These are phyloP conservation scores for Parthenolecanium corni DNA, from an alignment of 2,888 invertebrate species.

Conservation along the genomic window DNA sequence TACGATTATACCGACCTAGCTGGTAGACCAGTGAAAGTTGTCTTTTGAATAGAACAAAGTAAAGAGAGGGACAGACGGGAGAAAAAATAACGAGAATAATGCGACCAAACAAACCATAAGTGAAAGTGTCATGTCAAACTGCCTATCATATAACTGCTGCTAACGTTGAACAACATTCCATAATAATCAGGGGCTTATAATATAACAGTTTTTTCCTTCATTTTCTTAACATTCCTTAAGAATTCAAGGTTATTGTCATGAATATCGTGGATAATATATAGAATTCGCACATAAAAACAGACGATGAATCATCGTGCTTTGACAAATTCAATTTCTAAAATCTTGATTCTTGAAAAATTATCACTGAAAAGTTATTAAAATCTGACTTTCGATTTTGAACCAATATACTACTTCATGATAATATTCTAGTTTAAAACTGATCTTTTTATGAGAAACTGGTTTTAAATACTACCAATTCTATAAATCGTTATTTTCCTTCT, in stretches of 20 bases:
- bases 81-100: conserved; percentile 10
- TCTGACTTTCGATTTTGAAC: no score
- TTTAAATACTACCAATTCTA: no score
- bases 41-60: conserved; percentile 16
- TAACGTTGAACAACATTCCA: conserved; percentile 22
- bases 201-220: background rate
- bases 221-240: background rate
- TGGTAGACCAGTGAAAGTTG: conserved; percentile 20
- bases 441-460: no score
- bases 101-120: conserved; percentile 13
- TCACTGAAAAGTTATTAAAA: no score
- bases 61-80: background rate
- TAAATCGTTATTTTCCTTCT: no score
- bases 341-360: no score
- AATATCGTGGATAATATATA: background rate
- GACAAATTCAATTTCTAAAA: background rate
- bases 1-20: background rate
- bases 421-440: no score
- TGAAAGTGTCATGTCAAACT: conserved; percentile 27
- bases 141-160: conserved; percentile 15
- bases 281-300: background rate
- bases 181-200: conserved; percentile 21
- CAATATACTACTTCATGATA: no score
- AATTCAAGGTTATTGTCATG: background rate
- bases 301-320: background rate